Evolutionary conservation across 2,888 invertebrate genomes (phyloP), one percentile per base, ranked within the genome.

Genomic region (Melinopterus prodromus): DNA sequence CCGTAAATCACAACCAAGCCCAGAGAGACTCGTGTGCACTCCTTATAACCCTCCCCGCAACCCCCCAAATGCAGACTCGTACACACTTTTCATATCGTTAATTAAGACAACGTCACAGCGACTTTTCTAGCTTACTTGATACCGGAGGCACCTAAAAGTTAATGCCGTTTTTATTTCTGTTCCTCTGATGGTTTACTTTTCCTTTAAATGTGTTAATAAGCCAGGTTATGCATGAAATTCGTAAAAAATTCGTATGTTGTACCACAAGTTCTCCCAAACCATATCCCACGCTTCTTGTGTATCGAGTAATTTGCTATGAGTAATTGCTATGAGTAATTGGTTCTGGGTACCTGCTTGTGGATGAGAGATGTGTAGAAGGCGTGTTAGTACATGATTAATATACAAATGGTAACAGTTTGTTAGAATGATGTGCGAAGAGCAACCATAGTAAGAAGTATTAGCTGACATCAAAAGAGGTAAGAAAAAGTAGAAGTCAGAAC

Each of bases 391-490:
- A 12, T 53, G 53, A 53, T 53, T 53, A 53, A 53, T 53, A 53
- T 53, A 53, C 53, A 53, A 53, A 53, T 53, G 53, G 53, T 53
- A 53, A 53, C 9, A 53, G 12, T 53, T 53, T 7, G 53, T 53
- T 53, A 53, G 53, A 53, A 53, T 53, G 53, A 53, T 53, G 53
- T 53, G 53, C 9, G 53, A 53, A 53, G 53, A 53, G 53, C 53
- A 53, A 53, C 12, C 53, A 53, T 53, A 53, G 53, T 26, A 26
- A 26, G 26, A 26, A 26, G 12, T 53, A 53, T 74, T 74, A 74
- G 74, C 9, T 36, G 74, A 74, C 35, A 74, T 35, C 35, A 16
- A 35, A 71, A 71, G 74, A 35, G 35, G 74, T 36, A 35, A 71
- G 37, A 74, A 35, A 36, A 37, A 74, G 35, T 74, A 37, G 37